Percentiles rank a stretch among this genome's conserved stretches.
Evolutionary conservation across 2,797 vertebrate species (phyloP).

Genomic region (Xenentodon cancila): DNA sequence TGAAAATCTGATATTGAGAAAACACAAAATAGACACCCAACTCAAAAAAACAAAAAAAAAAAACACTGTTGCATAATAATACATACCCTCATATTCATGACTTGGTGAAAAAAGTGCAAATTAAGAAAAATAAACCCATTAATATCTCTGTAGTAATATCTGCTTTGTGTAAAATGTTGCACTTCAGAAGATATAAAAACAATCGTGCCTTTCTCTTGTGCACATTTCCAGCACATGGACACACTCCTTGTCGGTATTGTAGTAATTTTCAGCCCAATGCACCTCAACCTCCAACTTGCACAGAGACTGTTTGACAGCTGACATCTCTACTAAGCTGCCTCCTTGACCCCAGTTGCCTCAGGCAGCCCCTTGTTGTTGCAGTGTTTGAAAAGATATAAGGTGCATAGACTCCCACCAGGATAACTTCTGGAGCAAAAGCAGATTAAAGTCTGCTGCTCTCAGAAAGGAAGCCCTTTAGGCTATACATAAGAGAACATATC

Average conservation of each 20-base stretch:
- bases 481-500: constrained; percentile 36
- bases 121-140: not conserved
- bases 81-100: not conserved
- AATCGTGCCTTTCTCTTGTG: constrained; percentile 13
- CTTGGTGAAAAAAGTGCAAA: not conserved
- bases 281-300: constrained; percentile 67
- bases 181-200: constrained; percentile 6
- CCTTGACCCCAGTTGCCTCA: constrained; percentile 61
- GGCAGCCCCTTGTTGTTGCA: constrained; percentile 71
- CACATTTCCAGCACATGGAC: constrained; percentile 32
- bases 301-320: constrained; percentile 51
- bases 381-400: constrained; percentile 72
- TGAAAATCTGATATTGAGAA: constrained; percentile 37
- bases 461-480: constrained; percentile 63
- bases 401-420: constrained; percentile 64
- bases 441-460: constrained; percentile 70
- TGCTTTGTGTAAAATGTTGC: constrained; percentile 7
- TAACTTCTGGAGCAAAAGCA: constrained; percentile 53
- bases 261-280: constrained; percentile 51
- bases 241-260: constrained; percentile 48
- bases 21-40: constrained; percentile 13
- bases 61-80: no score
- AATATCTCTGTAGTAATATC: constrained; percentile 6
- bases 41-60: not conserved
- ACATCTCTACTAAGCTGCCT: constrained; percentile 71